Percentiles rank a stretch among this genome's conserved stretches.
These are phyloP conservation scores for Coregonus ussuriensis DNA, from an alignment of 2,797 vertebrate genomes.

Conservation along the genomic window DNA sequence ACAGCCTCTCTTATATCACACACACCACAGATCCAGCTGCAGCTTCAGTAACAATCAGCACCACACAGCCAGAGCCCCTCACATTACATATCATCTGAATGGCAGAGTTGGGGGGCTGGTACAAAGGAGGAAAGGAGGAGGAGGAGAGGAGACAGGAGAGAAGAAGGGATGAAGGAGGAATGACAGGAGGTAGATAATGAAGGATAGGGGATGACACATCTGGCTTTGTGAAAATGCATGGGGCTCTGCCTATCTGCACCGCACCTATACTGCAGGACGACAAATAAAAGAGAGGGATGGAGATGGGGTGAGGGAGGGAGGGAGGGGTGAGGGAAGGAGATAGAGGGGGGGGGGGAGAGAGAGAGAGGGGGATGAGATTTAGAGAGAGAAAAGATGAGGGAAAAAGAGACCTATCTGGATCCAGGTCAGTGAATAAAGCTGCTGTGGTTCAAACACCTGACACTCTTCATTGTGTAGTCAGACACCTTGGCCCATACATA, in stretches of 20 bases:
- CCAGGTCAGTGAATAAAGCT: neutral
- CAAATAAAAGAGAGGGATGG: constrained; percentile 1
- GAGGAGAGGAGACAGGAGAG: neutral
- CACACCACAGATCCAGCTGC: neutral
- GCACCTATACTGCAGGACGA: neutral
- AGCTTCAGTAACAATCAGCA: constrained; percentile 5
- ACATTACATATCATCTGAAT: constrained; percentile 43
- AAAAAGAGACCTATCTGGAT: neutral
- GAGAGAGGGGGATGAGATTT: neutral
- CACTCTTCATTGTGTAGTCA: constrained; percentile 10
- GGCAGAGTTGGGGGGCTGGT: constrained; percentile 17
- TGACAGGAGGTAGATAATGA: constrained; percentile 3
- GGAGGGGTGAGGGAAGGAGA: neutral
- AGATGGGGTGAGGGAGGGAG: neutral
- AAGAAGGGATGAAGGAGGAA: neutral
- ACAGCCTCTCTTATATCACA: too few species aligned
- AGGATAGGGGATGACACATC: constrained; percentile 7
- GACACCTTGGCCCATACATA: neutral
- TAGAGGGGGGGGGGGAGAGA: neutral
- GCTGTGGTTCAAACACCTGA: neutral
- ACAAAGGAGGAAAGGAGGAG: constrained; percentile 17
- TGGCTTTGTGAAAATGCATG: constrained; percentile 10
- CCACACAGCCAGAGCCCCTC: constrained; percentile 38
- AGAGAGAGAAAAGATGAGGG: neutral
- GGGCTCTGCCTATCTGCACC: neutral